Evolutionary conservation across 2,888 invertebrate genomes (phyloP), one percentile per base, ranked within the genome.

Genomic region (Lithosia quadra): DNA sequence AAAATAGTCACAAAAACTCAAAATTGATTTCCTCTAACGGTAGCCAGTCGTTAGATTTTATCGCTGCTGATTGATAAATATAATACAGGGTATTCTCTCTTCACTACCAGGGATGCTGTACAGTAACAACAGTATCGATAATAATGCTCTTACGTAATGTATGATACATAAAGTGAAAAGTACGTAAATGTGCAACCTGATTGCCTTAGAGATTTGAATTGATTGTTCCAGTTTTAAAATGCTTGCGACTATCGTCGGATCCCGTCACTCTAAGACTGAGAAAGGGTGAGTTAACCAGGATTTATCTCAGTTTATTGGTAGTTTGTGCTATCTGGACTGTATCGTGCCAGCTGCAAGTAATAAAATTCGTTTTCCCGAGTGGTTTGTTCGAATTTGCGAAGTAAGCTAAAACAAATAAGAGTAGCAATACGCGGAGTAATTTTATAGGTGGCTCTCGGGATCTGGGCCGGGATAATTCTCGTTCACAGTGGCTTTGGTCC

Each of bases 201-300:
- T 67, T 67, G 63, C 53, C 69, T 68, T 59, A 77, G 59, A 68
- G 61, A 67, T 72, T 55, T 65, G n/a, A 66, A 72, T 79, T 78
- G 82, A 87, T 90, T 95, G 92, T 97, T 97, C 86, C 96, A 98
- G 98, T 98, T 95, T 96, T 98, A 95, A 98, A 98, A 97, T 98
- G 98, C 95, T 97, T 98, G 91, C 97, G 98, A 91, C 96, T 98
- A 90, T 98, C 98, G 83, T 96, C 97, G 95, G 98, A 98, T 96
- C 97, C 98, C 87, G 98, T 98, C 89, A 98, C 97, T 90, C 95
- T 98, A 94, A 98, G 98, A 96, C 96, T 98, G 92, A 98, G 97
- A 96, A 97, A 98, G 96, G 98, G 98, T 98, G 96, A 97, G 96
- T 94, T 62, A 36, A 79, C 72, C 69, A 71, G 78, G 78, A 76